Conservation (phyloP, 2,888 invertebrate genomes). For the Eumerus sabulonum region DNA sequence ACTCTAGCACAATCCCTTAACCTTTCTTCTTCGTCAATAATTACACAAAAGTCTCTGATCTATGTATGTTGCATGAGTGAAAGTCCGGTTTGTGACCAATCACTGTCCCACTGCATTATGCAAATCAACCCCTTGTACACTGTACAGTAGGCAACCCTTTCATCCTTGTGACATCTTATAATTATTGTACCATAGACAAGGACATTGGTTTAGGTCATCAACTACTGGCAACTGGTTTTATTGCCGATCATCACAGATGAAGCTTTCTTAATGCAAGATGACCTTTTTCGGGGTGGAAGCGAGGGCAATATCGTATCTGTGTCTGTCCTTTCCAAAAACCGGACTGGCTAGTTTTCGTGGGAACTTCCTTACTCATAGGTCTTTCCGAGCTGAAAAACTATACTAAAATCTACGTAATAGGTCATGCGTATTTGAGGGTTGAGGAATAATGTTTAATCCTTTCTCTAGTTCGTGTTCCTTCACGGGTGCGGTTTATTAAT, state of each 20-base stretch:
- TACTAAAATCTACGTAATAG: slow-evolving; percentile 1
- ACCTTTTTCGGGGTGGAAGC: slow-evolving; percentile 55
- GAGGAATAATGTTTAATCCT: slow-evolving; percentile 44
- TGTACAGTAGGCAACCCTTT: slow-evolving; percentile 39
- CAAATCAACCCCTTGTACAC: slow-evolving; percentile 37
- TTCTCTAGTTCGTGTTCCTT: slow-evolving; percentile 48
- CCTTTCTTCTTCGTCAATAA: slow-evolving; percentile 42
- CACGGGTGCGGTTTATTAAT: slow-evolving; percentile 47
- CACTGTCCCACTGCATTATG: slow-evolving; percentile 51
- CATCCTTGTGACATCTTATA: slow-evolving; percentile 24
- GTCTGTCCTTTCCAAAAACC: slow-evolving; percentile 62
- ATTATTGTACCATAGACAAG: slow-evolving; percentile 44
- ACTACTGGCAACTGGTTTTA: slow-evolving; percentile 68
- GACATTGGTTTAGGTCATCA: slow-evolving; percentile 70
- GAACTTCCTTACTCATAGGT: slow-evolving; percentile 58
- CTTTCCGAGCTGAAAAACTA: slow-evolving; percentile 41
- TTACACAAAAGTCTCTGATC: slow-evolving; percentile 30
- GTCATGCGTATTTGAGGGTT: slow-evolving; percentile 21
- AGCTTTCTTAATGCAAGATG: slow-evolving; percentile 56
- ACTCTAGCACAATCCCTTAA: slow-evolving; percentile 33
- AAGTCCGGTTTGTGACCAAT: slow-evolving; percentile 65
- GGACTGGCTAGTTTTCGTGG: slow-evolving; percentile 72
- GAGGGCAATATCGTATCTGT: background rate
- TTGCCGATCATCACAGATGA: slow-evolving; percentile 50
- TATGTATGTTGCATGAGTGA: slow-evolving; percentile 7